Base-by-base conservation (phyloP, 2,113 vertebrate species). In the Seriola quinqueradiata region DNA sequence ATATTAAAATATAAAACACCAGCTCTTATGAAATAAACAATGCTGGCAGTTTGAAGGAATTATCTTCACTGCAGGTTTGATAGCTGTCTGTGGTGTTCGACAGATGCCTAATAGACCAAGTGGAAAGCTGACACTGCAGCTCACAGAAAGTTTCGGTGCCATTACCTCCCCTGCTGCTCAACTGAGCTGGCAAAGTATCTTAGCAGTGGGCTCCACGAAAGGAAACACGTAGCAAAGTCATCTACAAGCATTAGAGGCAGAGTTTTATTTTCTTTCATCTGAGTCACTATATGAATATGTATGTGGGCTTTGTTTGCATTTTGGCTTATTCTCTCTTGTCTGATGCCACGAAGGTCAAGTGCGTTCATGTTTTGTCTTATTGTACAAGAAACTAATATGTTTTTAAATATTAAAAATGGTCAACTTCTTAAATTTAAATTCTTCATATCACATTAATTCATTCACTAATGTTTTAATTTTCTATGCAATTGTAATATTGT, bases 51-150 rank as follows among this genome's bases (percentile, higher is more conserved):
- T 76, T 70, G 69, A 34, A 25, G 9, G 9, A 68, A 32, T 61
- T 40, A 54, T 82, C 50, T 60, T 72, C 64, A 38, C 57, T 50
- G 66, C 36, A 79, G 34, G 48, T 63, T 72, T 72, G 23, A 73
- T 50, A 5, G 75, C 64, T 71, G 70, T 80, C 77, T 58, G 61
- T 46, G 46, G 46, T 66, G 38, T 85, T 83, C 16, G 52, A 84
- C 80, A 80, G 80, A 85, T 75, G 77, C 65, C 68, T 89, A 61
- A 80, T 71, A 74, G 78, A 84, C 57, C 40, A 60, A 76, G 81
- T 66, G 64, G 68, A 79, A 63, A 75, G 74, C 66, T 91, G 80
- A 88, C 82, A 70, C 57, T 82, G 85, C 85, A 90, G 70, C 80
- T 84, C 66, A 75, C 42, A 58, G 71, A 67, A 77, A 61, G 82